Base-by-base conservation (phyloP, 2,888 invertebrate species). In the Limnephilus rhombicus region DNA sequence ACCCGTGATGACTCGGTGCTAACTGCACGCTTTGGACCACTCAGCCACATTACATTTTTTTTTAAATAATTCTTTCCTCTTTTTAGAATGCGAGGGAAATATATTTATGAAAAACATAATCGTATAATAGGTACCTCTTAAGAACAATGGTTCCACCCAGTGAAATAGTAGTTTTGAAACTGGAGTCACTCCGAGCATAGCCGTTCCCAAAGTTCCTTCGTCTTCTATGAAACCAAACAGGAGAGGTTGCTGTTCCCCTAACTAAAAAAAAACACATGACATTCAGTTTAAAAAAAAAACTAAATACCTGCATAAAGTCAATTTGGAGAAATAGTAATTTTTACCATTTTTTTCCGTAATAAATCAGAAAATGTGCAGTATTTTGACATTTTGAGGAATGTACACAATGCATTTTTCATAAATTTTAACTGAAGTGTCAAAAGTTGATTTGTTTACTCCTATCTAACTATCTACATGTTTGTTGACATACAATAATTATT, bases 61-160 rank as follows among this genome's bases (percentile, higher is more conserved):
- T 15, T 4, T 4, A 37, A 37, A 37, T 37, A 37, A 37, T 49
- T 49, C 3, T 18, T 15, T 53, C 15, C 18, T 13, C 24, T 68
- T 18, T 2, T n/a, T 24, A 68, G 9, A 68, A 68, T 24, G 18
- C 24, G 18, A 68, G 24, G 18, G 7, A 68, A 87, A 53, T 15
- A 34, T 0, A 88, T 80, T 34, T 34, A 88, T 49, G 45, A 41
- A 86, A 45, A 15, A 34, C 0, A 86, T 37, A 90, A 12, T 90
- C 29, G 3, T 90, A 53, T 9, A n/a, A 15, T 83, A 85, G 15
- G 53, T 95, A 95, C 96, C 99, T 96, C 98, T 98, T 92, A 97
- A 95, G 95, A 99, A 97, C 91, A 99, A 95, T 3, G 98, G 98
- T 93, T 97, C 97, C 1, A 99, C 98, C 99, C 99, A 99, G 93